Conservation (phyloP, 2,888 invertebrate genomes). For the Cantharis rustica region DNA sequence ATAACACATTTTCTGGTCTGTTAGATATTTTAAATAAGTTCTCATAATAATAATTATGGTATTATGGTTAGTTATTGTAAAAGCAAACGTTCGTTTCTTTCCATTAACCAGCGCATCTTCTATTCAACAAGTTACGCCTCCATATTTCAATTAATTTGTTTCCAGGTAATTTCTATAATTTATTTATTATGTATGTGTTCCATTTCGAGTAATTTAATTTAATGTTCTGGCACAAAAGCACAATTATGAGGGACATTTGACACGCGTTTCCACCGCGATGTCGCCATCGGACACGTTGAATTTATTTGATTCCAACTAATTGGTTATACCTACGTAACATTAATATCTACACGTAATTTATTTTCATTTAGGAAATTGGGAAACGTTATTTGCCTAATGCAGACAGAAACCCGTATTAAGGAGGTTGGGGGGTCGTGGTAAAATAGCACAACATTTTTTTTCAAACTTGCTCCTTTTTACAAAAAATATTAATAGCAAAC, state of each 20-base stretch:
- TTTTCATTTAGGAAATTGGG: not conserved
- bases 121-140: constrained; percentile 24
- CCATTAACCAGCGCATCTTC: constrained; percentile 6
- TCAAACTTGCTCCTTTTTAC: no score
- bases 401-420: not conserved
- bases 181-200: constrained; percentile 12
- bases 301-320: not conserved
- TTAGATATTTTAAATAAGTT: constrained; percentile 20
- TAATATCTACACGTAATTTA: not conserved
- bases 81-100: constrained; percentile 5
- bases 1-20: constrained; percentile 27
- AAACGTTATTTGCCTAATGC: not conserved
- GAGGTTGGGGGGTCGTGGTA: no score
- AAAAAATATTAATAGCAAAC: no score
- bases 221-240: constrained; percentile 8
- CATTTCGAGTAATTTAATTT: constrained; percentile 29
- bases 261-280: constrained; percentile 19
- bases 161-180: constrained; percentile 22
- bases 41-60: not conserved
- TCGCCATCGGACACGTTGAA: constrained; percentile 15
- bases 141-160: constrained; percentile 22
- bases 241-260: constrained; percentile 18
- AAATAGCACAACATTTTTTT: no score
- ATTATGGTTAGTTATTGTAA: constrained; percentile 16
- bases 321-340: not conserved